A percentile compares a stretch with the other conserved stretches of the same genome.
These are phyloP conservation scores for Nyctibius bracteatus DNA, from an alignment of 2,113 vertebrate genomes.

Conservation along the genomic window DNA sequence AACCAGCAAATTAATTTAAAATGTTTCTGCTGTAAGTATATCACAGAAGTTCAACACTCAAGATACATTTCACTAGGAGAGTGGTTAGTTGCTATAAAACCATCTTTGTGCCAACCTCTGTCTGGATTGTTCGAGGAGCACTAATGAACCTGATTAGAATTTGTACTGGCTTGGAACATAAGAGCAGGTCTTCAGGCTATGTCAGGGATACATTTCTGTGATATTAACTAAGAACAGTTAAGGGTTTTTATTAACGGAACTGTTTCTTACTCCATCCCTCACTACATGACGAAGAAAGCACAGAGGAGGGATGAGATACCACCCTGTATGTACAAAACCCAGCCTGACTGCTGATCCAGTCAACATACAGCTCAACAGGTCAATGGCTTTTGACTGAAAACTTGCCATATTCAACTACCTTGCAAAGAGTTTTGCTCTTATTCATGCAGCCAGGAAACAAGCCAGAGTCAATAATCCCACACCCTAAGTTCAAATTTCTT, in stretches of 20 bases:
- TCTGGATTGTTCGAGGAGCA: background rate
- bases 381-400: conserved; percentile 1
- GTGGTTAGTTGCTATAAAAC: background rate
- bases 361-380: background rate
- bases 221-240: background rate
- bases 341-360: background rate
- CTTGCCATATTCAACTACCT: background rate
- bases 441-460: conserved; percentile 8
- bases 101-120: background rate
- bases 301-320: background rate
- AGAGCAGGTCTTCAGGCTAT: background rate
- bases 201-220: background rate
- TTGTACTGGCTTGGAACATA: background rate
- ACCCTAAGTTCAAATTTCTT: conserved; percentile 28
- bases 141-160: background rate
- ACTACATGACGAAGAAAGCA: background rate
- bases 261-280: background rate
- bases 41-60: background rate
- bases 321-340: background rate
- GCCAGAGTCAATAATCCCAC: conserved; percentile 54
- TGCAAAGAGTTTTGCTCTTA: conserved; percentile 26
- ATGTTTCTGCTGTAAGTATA: background rate
- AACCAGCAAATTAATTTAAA: background rate
- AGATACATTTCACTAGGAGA: background rate
- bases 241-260: background rate